Evolutionary conservation across 1,140 invertebrate genomes (phyloP).

Genomic region (Drosophila tani): DNA sequence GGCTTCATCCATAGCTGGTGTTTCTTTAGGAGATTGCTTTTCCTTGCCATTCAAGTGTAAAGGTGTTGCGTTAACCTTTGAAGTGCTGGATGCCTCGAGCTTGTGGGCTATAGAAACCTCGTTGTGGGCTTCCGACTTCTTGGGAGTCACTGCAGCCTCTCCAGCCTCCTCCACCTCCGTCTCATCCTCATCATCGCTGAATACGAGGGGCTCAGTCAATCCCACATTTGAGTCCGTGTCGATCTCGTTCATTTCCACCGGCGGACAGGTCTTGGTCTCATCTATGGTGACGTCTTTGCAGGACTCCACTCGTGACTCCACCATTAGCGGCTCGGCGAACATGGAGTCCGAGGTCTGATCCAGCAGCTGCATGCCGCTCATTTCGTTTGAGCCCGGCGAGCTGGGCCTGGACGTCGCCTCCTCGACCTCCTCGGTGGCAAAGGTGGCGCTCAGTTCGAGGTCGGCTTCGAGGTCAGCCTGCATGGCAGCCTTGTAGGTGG

Average conservation of each 20-base stretch:
- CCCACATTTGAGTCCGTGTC: conserved; percentile 58
- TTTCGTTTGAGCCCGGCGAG: conserved; percentile 40
- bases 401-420: not conserved
- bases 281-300: conserved; percentile 49
- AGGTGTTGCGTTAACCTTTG: not conserved
- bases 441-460: not conserved
- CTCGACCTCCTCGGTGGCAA: not conserved
- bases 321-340: conserved; percentile 57
- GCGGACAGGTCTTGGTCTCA: conserved; percentile 36
- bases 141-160: not conserved
- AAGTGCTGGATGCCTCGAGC: not conserved
- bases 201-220: conserved; percentile 52
- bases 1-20: not conserved
- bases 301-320: conserved; percentile 59
- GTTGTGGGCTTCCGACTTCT: not conserved
- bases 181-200: conserved; percentile 61
- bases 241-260: not conserved
- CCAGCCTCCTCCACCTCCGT: not conserved
- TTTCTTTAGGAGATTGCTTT: not conserved
- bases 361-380: conserved; percentile 75
- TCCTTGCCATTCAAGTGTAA: too few species aligned
- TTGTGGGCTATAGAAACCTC: conserved; percentile 7
- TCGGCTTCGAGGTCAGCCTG: conserved; percentile 11
- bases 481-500: conserved; percentile 46
- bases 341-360: conserved; percentile 72